Conservation (phyloP, 1,140 invertebrate species). For the Gryllus bimaculatus region DNA sequence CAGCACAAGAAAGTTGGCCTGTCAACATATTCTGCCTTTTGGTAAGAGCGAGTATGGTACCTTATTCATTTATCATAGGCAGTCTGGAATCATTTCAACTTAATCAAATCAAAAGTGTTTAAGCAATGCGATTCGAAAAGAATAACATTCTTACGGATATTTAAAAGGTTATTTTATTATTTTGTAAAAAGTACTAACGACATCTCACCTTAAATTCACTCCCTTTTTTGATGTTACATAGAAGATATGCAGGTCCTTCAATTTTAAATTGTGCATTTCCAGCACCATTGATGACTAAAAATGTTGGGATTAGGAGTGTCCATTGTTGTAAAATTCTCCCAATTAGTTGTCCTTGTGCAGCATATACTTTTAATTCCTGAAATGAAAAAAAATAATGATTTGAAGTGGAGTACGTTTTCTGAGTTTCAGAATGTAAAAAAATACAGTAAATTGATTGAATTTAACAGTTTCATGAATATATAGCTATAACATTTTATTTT, state of each 20-base stretch:
- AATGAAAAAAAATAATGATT: conserved; percentile 10
- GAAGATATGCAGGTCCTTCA: conserved; percentile 36
- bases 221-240: conserved; percentile 8
- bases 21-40: no score
- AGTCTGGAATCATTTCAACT: no score
- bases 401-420: not conserved
- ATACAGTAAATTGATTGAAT: no score
- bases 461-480: no score
- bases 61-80: no score
- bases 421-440: no score
- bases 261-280: conserved; percentile 41
- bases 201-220: conserved; percentile 4
- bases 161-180: no score
- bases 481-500: no score
- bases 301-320: conserved; percentile 39
- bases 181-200: no score
- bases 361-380: conserved; percentile 40
- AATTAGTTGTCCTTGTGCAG: conserved; percentile 44
- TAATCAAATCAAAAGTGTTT: no score
- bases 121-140: not conserved
- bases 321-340: conserved; percentile 43
- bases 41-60: no score
- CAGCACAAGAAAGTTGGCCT: no score
- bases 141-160: not conserved
- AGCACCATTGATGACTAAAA: conserved; percentile 38